These are phyloP conservation scores for Enteromius anoplus DNA, from an alignment of 2,797 vertebrate species.

Conservation along the genomic window DNA sequence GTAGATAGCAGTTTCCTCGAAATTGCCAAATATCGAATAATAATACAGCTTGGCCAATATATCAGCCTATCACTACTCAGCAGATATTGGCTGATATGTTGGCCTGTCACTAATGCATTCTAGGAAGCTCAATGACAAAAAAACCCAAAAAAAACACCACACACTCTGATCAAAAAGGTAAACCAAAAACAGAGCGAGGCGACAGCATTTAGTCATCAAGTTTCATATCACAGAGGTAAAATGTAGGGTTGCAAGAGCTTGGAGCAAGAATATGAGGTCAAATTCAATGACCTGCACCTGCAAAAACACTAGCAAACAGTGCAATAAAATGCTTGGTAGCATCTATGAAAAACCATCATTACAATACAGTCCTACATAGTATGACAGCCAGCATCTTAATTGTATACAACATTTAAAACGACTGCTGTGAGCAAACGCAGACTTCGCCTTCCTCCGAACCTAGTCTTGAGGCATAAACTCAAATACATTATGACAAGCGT, in stretches of 20 bases:
- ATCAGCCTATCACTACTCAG: neutral
- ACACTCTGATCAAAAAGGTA: neutral
- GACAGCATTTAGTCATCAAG: constrained; percentile 7
- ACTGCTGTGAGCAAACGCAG: neutral
- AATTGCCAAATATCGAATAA: neutral
- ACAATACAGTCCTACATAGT: neutral
- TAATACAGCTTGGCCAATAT: neutral
- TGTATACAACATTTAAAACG: neutral
- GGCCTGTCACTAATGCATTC: neutral
- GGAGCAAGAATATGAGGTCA: constrained; percentile 11
- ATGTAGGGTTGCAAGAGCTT: neutral
- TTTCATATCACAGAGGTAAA: neutral
- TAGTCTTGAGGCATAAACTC: neutral
- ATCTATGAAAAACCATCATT: neutral
- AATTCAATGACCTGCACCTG: constrained; percentile 24
- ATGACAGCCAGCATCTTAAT: neutral
- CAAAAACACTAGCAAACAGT: neutral
- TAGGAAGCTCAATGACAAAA: neutral
- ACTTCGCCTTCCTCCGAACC: constrained; percentile 12
- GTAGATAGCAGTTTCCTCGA: neutral
- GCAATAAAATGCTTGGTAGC: neutral
- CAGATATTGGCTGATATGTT: neutral
- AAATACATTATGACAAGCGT: constrained; percentile 25
- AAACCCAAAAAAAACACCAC: neutral
- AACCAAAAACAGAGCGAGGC: neutral